Conservation (phyloP, 2,888 invertebrate species). For the Hyles lineata region DNA sequence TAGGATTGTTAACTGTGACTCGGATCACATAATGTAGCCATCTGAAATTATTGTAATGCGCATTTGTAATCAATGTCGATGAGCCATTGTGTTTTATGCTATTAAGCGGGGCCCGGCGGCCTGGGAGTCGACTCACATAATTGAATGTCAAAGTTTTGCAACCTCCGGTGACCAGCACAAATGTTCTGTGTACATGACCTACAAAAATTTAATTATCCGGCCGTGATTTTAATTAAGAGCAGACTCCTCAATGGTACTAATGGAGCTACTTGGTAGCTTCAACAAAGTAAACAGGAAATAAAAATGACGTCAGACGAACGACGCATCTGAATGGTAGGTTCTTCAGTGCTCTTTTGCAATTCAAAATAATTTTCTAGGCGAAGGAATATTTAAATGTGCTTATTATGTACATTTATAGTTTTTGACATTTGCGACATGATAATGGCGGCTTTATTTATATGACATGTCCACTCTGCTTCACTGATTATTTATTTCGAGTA, state of each 20-base stretch:
- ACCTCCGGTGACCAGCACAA: slow-evolving; percentile 5
- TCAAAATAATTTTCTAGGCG: slow-evolving; percentile 12
- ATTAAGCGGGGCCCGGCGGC: not conserved
- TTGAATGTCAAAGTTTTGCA: not conserved
- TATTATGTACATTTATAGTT: slow-evolving; percentile 2
- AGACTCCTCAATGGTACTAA: not conserved
- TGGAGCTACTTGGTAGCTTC: not conserved
- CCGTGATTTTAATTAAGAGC: slow-evolving; percentile 11
- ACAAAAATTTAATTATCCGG: not conserved
- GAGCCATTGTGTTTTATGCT: slow-evolving; percentile 37
- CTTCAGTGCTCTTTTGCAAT: slow-evolving; percentile 8
- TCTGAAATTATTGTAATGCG: slow-evolving; percentile 34
- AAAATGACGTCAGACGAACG: slow-evolving; percentile 8
- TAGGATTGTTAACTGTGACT: slow-evolving; percentile 21
- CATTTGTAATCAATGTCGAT: slow-evolving; percentile 35
- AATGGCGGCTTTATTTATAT: not conserved
- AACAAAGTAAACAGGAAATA: slow-evolving; percentile 20
- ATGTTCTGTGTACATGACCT: slow-evolving; percentile 10
- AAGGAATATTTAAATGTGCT: slow-evolving; percentile 15
- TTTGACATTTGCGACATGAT: not conserved
- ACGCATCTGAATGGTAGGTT: slow-evolving; percentile 15
- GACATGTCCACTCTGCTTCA: not conserved
- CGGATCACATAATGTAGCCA: slow-evolving; percentile 27
- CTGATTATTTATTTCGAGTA: not conserved
- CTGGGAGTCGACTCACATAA: not conserved